Percentiles rank a stretch among this genome's conserved stretches.
Conservation (phyloP, 1,140 invertebrate genomes). For the Drosophila nasuta region DNA sequence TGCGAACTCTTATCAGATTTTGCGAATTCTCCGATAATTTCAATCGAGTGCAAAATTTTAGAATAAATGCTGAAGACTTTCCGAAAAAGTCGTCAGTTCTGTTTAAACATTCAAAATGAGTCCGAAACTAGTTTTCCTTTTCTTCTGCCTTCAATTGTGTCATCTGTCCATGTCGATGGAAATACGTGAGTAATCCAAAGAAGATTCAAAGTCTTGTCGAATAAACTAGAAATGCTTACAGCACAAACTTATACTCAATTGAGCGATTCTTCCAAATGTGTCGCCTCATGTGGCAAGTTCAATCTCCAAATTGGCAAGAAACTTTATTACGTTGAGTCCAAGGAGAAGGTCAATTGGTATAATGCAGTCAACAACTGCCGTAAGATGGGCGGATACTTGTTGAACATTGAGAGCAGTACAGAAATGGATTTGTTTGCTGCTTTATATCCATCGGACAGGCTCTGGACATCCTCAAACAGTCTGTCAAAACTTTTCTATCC, state of each 20-base stretch:
- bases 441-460: not conserved
- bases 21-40: conserved; percentile 5
- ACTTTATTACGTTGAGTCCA: conserved; percentile 18
- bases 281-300: conserved; percentile 8
- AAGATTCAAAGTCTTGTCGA: too few relatives aligned
- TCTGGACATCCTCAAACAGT: conserved; percentile 24
- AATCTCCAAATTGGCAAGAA: conserved; percentile 26
- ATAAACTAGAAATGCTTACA: not conserved
- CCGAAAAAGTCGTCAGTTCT: not conserved
- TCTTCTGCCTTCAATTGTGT: conserved; percentile 9
- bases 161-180: conserved; percentile 1
- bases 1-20: too few relatives aligned
- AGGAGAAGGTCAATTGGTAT: conserved; percentile 23
- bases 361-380: conserved; percentile 27
- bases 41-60: not conserved
- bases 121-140: not conserved
- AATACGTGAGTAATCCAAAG: too few relatives aligned
- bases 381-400: conserved; percentile 22
- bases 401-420: conserved; percentile 24
- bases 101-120: conserved; percentile 1
- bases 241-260: not conserved
- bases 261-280: conserved; percentile 7
- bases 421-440: conserved; percentile 15
- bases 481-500: conserved; percentile 5
- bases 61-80: conserved; percentile 16